A percentile compares a stretch with the other conserved stretches of the same genome.
Evolutionary conservation across 2,888 invertebrate species (phyloP).

Genomic region (Schizotus pectinicornis): DNA sequence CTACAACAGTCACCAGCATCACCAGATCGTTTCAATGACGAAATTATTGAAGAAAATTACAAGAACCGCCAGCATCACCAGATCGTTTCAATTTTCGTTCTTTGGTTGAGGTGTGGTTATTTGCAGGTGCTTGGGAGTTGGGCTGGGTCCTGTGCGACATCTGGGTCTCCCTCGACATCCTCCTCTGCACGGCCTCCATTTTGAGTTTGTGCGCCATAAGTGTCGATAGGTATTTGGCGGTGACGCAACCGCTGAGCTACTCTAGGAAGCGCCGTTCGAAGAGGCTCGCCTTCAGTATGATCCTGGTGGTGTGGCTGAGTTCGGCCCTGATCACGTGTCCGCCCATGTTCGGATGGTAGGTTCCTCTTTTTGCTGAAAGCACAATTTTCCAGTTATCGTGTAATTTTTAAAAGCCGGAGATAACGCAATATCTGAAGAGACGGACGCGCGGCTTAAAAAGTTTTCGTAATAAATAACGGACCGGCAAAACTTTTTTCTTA

Average conservation of each 20-base stretch:
- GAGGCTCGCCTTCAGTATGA: constrained; percentile 83
- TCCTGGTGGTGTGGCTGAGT: constrained; percentile 87
- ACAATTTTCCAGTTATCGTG: not conserved
- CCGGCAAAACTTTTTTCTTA: no score
- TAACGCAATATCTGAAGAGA: not conserved
- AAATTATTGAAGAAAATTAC: no score
- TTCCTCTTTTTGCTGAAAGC: constrained; percentile 29
- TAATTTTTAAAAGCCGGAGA: not conserved
- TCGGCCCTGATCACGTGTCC: constrained; percentile 93
- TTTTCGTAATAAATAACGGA: no score
- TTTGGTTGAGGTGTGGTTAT: no score
- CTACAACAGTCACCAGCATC: not conserved
- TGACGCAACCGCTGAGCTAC: constrained; percentile 91
- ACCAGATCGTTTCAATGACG: no score
- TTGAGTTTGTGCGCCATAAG: constrained; percentile 92
- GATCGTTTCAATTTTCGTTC: no score
- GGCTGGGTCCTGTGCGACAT: constrained; percentile 88
- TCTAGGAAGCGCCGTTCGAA: constrained; percentile 86
- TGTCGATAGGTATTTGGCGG: constrained; percentile 89
- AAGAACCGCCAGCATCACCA: not conserved
- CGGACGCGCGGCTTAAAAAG: no score
- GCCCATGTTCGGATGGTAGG: constrained; percentile 90
- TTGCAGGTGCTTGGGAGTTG: constrained; percentile 82
- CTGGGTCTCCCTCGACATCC: constrained; percentile 93
- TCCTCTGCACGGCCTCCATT: constrained; percentile 93